phyloP scores from a whole-genome alignment of 2,888 invertebrate species.

The Scotopteryx bipunctaria region DNA sequence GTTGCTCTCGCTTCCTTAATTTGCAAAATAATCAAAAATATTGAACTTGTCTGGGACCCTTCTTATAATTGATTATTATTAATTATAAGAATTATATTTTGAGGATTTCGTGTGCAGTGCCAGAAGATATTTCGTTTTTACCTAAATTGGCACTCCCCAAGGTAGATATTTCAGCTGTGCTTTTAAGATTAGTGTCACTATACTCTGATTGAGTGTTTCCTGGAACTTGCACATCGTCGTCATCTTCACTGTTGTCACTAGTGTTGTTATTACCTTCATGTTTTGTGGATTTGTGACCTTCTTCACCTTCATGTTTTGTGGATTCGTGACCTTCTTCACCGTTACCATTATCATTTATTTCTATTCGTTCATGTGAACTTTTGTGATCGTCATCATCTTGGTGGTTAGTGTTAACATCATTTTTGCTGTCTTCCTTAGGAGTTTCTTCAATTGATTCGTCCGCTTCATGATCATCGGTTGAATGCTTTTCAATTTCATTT shows the following conservation, averaged over 20 bases:
- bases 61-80: slow-evolving; percentile 57
- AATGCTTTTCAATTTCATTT: slow-evolving; percentile 14
- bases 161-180: slow-evolving; percentile 65
- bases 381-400: slow-evolving; percentile 27
- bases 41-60: slow-evolving; percentile 81
- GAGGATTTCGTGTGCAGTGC: slow-evolving; percentile 71
- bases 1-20: slow-evolving; percentile 77
- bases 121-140: slow-evolving; percentile 73
- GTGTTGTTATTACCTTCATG: slow-evolving; percentile 70
- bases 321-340: slow-evolving; percentile 40
- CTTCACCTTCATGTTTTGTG: slow-evolving; percentile 54
- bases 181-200: slow-evolving; percentile 66
- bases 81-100: slow-evolving; percentile 61
- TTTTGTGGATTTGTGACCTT: slow-evolving; percentile 42
- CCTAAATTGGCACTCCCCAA: slow-evolving; percentile 74
- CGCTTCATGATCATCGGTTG: slow-evolving; percentile 19
- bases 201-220: slow-evolving; percentile 73
- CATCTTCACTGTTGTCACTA: slow-evolving; percentile 74
- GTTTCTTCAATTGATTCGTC: slow-evolving; percentile 13
- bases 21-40: slow-evolving; percentile 81
- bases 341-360: slow-evolving; percentile 18
- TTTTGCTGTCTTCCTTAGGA: slow-evolving; percentile 13
- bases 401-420: slow-evolving; percentile 20
- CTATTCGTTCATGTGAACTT: slow-evolving; percentile 23
- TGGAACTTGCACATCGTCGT: slow-evolving; percentile 81